phyloP scores from a whole-genome alignment of 2,888 invertebrate genomes.

The Eudiplozoon nipponicum region DNA sequence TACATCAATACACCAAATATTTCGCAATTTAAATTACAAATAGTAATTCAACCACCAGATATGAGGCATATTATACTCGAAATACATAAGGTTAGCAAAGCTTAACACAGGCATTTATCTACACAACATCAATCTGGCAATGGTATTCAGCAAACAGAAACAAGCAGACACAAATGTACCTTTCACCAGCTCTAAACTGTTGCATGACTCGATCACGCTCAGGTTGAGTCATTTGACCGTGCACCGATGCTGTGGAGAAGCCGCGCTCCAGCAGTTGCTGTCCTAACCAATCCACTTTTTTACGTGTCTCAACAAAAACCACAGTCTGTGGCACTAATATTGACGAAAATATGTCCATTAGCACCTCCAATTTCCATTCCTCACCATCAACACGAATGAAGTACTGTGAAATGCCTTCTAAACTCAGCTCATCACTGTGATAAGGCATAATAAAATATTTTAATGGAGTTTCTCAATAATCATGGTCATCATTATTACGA shows the following conservation, averaged over 20 bases:
- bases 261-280: neutral
- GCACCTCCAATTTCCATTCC: conserved; percentile 3
- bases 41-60: too few relatives aligned
- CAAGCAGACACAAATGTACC: too few relatives aligned
- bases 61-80: too few relatives aligned
- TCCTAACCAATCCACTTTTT: neutral
- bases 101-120: too few relatives aligned
- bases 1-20: too few relatives aligned
- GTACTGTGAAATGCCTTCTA: neutral
- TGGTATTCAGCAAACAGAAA: too few relatives aligned
- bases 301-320: neutral
- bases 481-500: too few relatives aligned
- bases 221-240: neutral
- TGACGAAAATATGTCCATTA: neutral
- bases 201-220: neutral
- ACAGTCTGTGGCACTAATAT: conserved; percentile 2
- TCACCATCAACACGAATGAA: neutral
- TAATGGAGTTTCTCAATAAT: too few relatives aligned
- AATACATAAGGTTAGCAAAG: too few relatives aligned
- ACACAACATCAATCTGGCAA: too few relatives aligned
- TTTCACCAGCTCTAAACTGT: neutral
- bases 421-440: neutral
- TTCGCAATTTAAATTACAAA: too few relatives aligned
- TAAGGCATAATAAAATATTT: too few relatives aligned
- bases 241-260: neutral